These are phyloP conservation scores for Perizoma affinitatum DNA, from an alignment of 2,888 invertebrate species.

Conservation along the genomic window DNA sequence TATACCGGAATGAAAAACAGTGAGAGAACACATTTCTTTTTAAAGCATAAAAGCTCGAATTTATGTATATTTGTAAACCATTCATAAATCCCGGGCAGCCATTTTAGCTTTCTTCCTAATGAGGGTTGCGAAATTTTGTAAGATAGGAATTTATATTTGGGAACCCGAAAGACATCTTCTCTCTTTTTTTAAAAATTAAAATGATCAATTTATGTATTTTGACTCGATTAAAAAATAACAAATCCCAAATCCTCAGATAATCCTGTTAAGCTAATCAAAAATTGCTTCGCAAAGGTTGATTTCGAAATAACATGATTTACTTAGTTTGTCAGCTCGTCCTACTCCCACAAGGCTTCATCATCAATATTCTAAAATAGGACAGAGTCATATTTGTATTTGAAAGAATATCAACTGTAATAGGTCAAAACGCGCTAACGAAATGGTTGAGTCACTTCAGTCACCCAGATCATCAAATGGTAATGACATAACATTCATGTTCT, in stretches of 20 bases:
- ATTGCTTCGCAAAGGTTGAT: too few relatives aligned
- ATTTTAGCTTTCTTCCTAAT: background rate
- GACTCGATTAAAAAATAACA: too few relatives aligned
- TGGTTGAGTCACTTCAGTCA: conserved; percentile 27
- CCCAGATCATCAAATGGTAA: conserved; percentile 6
- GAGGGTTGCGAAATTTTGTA: conserved; percentile 1
- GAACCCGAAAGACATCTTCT: background rate
- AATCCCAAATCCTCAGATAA: too few relatives aligned
- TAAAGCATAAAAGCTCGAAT: background rate
- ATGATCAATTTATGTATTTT: too few relatives aligned
- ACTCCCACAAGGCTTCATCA: background rate
- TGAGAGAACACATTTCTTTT: too few relatives aligned
- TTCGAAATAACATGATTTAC: too few relatives aligned
- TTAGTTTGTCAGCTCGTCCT: too few relatives aligned
- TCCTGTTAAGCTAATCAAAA: too few relatives aligned
- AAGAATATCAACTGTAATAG: conserved; percentile 10
- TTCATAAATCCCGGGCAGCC: background rate
- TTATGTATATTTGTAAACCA: background rate
- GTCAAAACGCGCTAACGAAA: conserved; percentile 17
- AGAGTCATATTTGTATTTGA: background rate
- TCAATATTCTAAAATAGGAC: conserved; percentile 14
- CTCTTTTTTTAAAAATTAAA: background rate
- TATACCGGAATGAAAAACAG: too few relatives aligned
- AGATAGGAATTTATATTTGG: background rate
- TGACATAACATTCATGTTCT: conserved; percentile 11